Percentiles rank a stretch among this genome's conserved stretches.
Conservation (phyloP, 1,140 invertebrate species). For the Aleiodes sp. region DNA sequence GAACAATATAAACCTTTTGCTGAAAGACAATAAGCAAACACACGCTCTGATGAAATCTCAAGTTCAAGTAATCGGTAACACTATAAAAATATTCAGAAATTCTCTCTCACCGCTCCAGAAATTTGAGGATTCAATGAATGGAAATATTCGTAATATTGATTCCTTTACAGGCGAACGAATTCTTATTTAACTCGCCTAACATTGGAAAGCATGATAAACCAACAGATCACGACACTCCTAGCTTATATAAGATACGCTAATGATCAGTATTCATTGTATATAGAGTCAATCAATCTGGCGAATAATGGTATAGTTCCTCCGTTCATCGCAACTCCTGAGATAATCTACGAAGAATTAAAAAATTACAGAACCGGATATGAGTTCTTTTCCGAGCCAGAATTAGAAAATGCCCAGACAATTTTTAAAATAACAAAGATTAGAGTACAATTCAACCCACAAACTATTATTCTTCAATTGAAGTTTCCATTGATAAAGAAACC, state of each 20-base stretch:
- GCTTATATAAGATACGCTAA: slow-evolving; percentile 37
- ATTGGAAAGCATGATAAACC: background rate
- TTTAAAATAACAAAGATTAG: background rate
- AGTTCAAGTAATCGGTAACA: slow-evolving; percentile 32
- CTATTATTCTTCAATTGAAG: background rate
- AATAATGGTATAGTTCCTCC: slow-evolving; percentile 48
- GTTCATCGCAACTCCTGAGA: slow-evolving; percentile 42
- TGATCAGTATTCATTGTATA: slow-evolving; percentile 43
- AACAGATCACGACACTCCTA: slow-evolving; percentile 26
- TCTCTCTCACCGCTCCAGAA: slow-evolving; percentile 32
- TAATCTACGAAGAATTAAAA: slow-evolving; percentile 44
- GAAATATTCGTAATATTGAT: slow-evolving; percentile 38
- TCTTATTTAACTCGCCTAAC: background rate
- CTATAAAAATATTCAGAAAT: slow-evolving; percentile 35
- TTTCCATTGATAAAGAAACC: background rate
- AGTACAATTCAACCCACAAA: background rate
- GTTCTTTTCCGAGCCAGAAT: background rate
- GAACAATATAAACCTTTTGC: slow-evolving; percentile 38
- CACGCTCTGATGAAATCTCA: slow-evolving; percentile 35
- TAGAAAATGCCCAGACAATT: background rate
- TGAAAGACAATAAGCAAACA: slow-evolving; percentile 36
- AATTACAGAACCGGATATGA: slow-evolving; percentile 36
- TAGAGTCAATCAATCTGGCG: slow-evolving; percentile 44
- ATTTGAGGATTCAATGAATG: slow-evolving; percentile 36
- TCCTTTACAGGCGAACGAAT: background rate